Evolutionary conservation across 2,113 vertebrate species (phyloP).

Genomic region (Anser brachyrhynchus): DNA sequence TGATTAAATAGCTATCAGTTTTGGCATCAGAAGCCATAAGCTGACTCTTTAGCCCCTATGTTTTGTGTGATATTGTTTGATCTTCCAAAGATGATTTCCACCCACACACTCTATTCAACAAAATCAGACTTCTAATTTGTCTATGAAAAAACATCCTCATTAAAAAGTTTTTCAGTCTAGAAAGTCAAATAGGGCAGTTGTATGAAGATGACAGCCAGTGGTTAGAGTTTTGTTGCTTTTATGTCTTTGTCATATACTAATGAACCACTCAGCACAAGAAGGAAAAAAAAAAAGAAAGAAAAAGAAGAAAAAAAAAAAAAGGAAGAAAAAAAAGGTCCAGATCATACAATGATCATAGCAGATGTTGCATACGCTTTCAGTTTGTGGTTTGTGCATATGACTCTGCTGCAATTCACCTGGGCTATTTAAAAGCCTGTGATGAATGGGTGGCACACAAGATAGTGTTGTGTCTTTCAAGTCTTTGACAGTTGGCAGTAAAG

Average conservation of each 20-base stretch:
- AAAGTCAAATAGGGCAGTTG: slow-evolving; percentile 28
- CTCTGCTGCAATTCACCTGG: slow-evolving; percentile 31
- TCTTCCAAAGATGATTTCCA: slow-evolving; percentile 51
- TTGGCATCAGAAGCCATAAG: slow-evolving; percentile 7
- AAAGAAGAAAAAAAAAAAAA: background rate
- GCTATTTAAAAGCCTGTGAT: slow-evolving; percentile 29
- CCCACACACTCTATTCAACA: background rate
- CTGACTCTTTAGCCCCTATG: slow-evolving; percentile 22
- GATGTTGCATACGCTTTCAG: background rate
- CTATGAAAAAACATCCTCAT: slow-evolving; percentile 40
- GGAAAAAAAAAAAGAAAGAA: background rate
- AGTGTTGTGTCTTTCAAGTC: slow-evolving; percentile 24
- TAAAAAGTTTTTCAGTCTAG: slow-evolving; percentile 57
- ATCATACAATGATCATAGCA: background rate
- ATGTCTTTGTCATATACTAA: slow-evolving; percentile 42
- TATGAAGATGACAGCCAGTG: background rate
- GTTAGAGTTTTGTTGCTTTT: background rate
- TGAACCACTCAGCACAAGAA: background rate
- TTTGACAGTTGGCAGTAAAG: slow-evolving; percentile 18
- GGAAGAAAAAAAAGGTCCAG: background rate
- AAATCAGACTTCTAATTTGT: slow-evolving; percentile 10
- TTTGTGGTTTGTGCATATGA: background rate
- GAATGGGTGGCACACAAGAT: slow-evolving; percentile 25
- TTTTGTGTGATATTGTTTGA: slow-evolving; percentile 53
- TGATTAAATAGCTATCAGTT: slow-evolving; percentile 48